A percentile compares a stretch with the other conserved stretches of the same genome.
phyloP scores from a whole-genome alignment of 2,888 invertebrate species.

The Drosophila kokeensis region DNA sequence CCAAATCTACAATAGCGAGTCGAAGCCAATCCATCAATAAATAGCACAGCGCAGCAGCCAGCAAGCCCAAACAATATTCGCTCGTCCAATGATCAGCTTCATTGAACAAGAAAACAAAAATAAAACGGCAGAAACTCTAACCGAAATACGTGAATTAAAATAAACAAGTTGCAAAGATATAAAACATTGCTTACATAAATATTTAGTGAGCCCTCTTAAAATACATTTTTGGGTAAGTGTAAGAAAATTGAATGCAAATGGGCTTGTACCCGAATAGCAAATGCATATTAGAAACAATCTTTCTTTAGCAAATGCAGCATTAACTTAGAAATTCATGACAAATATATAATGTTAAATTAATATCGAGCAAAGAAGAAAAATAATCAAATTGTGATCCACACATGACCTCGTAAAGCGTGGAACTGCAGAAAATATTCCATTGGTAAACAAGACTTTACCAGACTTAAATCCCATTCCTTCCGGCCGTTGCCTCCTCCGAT shows the following conservation, averaged over 20 bases:
- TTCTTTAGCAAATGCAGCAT: neutral
- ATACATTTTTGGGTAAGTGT: constrained; percentile 16
- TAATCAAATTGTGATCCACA: constrained; percentile 19
- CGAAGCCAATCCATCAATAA: constrained; percentile 42
- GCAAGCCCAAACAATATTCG: constrained; percentile 54
- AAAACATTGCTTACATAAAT: neutral
- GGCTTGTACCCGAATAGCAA: neutral
- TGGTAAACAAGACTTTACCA: constrained; percentile 45
- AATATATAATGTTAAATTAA: neutral
- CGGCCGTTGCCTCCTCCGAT: neutral
- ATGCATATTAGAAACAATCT: constrained; percentile 1
- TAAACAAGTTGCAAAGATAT: constrained; percentile 30
- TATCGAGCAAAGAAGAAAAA: neutral
- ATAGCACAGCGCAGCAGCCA: constrained; percentile 33
- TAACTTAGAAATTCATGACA: neutral
- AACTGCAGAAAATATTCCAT: constrained; percentile 53
- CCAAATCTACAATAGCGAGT: constrained; percentile 9
- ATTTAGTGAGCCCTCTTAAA: neutral
- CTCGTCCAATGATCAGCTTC: constrained; percentile 49
- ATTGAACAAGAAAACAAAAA: constrained; percentile 8
- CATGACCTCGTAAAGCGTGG: neutral
- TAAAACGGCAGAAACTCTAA: constrained; percentile 8
- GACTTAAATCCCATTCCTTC: constrained; percentile 12
- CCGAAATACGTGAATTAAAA: constrained; percentile 23
- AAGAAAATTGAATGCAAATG: neutral